Evolutionary conservation across 1,140 invertebrate species (phyloP).

Genomic region (Trachelipus rathkii): DNA sequence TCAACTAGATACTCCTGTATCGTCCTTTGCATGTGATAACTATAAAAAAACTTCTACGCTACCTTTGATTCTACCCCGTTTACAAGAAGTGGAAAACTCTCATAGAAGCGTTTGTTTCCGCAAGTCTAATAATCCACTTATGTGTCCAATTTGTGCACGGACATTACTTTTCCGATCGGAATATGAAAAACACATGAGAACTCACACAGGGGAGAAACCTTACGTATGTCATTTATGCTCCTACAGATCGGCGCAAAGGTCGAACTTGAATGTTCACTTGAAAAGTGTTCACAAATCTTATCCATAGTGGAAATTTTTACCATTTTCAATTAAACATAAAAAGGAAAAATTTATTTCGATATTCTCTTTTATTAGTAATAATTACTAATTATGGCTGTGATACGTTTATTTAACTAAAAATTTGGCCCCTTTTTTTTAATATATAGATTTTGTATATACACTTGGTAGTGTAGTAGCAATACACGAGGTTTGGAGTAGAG

Average conservation of each 20-base stretch:
- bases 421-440: no score
- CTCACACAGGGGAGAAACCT: conserved; percentile 48
- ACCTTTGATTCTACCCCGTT: neutral
- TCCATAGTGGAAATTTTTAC: neutral
- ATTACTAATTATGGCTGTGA: no score
- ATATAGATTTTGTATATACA: no score
- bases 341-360: neutral
- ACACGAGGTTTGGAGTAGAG: neutral
- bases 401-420: neutral
- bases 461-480: no score
- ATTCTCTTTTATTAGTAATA: neutral
- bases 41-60: neutral
- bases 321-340: neutral
- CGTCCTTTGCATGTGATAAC: neutral
- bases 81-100: neutral
- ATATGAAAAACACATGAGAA: conserved; percentile 46
- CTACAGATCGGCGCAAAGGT: conserved; percentile 42
- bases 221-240: conserved; percentile 49
- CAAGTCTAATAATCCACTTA: conserved; percentile 29
- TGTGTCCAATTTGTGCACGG: conserved; percentile 42
- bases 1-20: neutral
- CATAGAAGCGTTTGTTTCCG: neutral
- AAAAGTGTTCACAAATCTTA: conserved; percentile 36
- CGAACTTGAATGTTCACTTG: conserved; percentile 44
- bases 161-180: conserved; percentile 43